These are phyloP conservation scores for Mustelus asterias DNA, from an alignment of 2,113 vertebrate genomes.

Conservation along the genomic window DNA sequence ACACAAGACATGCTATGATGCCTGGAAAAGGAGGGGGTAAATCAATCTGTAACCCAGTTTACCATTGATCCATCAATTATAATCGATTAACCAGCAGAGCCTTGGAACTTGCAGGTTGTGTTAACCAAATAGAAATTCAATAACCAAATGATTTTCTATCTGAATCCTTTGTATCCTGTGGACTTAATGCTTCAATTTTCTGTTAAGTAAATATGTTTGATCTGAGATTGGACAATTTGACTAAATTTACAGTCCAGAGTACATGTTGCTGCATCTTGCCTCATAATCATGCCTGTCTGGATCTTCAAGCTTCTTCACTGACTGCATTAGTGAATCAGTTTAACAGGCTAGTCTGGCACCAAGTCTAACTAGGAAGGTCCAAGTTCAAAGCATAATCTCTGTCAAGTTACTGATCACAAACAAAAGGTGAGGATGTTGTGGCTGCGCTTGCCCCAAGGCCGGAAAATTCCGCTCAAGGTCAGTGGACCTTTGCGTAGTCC, in stretches of 20 bases:
- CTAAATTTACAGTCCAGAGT: slow-evolving; percentile 32
- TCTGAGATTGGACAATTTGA: slow-evolving; percentile 10
- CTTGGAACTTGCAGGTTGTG: neutral
- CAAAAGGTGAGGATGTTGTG: neutral
- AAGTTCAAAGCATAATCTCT: neutral
- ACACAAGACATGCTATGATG: neutral
- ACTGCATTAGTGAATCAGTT: neutral
- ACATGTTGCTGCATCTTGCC: neutral
- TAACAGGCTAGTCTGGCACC: neutral
- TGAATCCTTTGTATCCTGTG: neutral
- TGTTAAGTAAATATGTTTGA: slow-evolving; percentile 33
- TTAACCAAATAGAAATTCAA: slow-evolving; percentile 32
- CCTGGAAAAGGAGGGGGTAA: neutral
- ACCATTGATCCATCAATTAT: slow-evolving; percentile 29
- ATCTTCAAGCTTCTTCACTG: neutral
- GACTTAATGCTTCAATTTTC: slow-evolving; percentile 10
- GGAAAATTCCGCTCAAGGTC: too few species aligned
- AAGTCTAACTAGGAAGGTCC: neutral
- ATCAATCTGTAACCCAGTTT: slow-evolving; percentile 7
- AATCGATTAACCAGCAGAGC: slow-evolving; percentile 18
- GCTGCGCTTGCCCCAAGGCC: too few species aligned
- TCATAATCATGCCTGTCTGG: slow-evolving; percentile 11
- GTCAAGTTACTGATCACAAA: neutral
- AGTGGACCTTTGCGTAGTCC: too few species aligned
- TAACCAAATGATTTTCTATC: slow-evolving; percentile 34